A percentile compares a stretch with the other conserved stretches of the same genome.
Conservation (phyloP, 1,140 invertebrate genomes). For the Drosophila ogumai region DNA sequence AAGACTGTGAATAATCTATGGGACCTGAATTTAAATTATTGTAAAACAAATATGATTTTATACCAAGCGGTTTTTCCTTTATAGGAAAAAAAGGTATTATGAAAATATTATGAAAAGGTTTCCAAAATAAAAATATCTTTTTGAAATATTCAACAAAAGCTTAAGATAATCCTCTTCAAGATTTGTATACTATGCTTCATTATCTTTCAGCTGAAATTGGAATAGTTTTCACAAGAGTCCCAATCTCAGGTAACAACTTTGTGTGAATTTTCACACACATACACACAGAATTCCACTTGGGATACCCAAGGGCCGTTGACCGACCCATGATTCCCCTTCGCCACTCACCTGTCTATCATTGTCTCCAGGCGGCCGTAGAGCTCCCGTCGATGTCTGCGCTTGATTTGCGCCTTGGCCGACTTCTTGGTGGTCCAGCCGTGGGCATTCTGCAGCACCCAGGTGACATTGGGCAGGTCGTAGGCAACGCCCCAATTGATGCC, state of each 20-base stretch:
- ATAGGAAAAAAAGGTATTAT: too few species aligned
- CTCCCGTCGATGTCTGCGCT: slow-evolving; percentile 88
- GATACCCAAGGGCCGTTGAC: slow-evolving; percentile 12
- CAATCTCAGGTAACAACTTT: slow-evolving; percentile 17
- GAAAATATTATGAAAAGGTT: too few species aligned
- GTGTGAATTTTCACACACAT: slow-evolving; percentile 17
- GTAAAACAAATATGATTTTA: too few species aligned
- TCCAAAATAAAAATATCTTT: background rate
- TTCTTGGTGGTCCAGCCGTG: slow-evolving; percentile 67
- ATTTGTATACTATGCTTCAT: background rate
- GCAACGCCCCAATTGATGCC: slow-evolving; percentile 90
- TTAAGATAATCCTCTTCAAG: background rate
- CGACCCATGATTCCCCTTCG: background rate
- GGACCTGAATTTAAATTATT: background rate
- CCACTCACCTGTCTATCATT: slow-evolving; percentile 88
- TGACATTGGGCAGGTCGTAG: slow-evolving; percentile 90
- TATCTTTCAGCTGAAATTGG: background rate
- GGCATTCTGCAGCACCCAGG: slow-evolving; percentile 87
- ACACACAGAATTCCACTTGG: background rate
- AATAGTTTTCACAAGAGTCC: background rate
- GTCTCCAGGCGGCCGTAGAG: slow-evolving; percentile 89
- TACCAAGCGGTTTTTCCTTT: too few species aligned
- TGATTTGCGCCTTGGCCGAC: slow-evolving; percentile 77
- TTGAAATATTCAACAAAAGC: background rate
- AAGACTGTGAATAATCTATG: background rate